phyloP scores from a whole-genome alignment of 2,888 invertebrate genomes.

The Toxonevra muliebris region DNA sequence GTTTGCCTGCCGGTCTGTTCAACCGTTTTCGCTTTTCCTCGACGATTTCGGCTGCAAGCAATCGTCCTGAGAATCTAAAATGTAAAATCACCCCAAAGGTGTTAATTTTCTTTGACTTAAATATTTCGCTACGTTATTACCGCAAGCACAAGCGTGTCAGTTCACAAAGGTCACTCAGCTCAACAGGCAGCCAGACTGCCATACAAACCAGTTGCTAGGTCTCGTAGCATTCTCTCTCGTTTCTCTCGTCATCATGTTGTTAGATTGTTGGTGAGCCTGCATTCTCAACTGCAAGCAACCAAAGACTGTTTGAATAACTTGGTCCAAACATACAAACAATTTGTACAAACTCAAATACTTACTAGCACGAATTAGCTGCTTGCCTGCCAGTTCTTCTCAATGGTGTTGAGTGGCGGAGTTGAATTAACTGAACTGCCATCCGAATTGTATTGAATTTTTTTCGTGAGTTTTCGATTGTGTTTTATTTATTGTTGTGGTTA shows the following conservation, averaged over 20 bases:
- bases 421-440: too few species aligned
- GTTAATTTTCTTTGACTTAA: conserved; percentile 64
- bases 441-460: too few species aligned
- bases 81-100: conserved; percentile 61
- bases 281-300: too few species aligned
- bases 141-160: conserved; percentile 64
- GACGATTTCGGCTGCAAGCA: neutral
- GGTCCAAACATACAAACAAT: conserved; percentile 41
- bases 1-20: neutral
- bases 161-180: conserved; percentile 63
- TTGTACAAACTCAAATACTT: conserved; percentile 52
- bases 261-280: too few species aligned
- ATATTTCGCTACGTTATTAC: conserved; percentile 64
- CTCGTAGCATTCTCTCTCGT: too few species aligned
- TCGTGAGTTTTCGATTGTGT: too few species aligned
- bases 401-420: too few species aligned
- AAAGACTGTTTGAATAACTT: too few species aligned
- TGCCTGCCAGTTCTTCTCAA: too few species aligned
- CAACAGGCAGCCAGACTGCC: conserved; percentile 28
- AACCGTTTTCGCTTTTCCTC: neutral
- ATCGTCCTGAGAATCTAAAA: conserved; percentile 49
- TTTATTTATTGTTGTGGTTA: too few species aligned
- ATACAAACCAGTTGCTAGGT: too few species aligned
- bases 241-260: too few species aligned
- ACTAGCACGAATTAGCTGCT: conserved; percentile 50